Percentiles rank a stretch among this genome's conserved stretches.
These are phyloP conservation scores for Apamea anceps DNA, from an alignment of 2,888 invertebrate genomes.

Conservation along the genomic window DNA sequence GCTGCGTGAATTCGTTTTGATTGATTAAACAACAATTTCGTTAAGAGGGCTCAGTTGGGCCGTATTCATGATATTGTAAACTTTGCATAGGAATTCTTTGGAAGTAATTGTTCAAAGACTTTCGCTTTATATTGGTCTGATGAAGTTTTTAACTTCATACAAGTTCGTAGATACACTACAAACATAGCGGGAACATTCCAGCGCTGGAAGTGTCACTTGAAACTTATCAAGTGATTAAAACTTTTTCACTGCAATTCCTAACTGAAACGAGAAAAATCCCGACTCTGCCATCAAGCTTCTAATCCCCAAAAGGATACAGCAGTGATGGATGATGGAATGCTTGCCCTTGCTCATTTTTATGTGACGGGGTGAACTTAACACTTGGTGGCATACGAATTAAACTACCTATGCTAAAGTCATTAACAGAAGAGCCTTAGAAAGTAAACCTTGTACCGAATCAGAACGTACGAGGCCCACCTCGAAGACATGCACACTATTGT, in stretches of 20 bases:
- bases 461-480: neutral
- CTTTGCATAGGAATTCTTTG: conserved; percentile 30
- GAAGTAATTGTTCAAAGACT: conserved; percentile 27
- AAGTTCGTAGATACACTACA: conserved; percentile 23
- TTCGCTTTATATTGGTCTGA: conserved; percentile 17
- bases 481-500: neutral
- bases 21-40: conserved; percentile 67
- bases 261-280: conserved; percentile 42
- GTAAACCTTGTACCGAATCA: no score
- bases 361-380: conserved; percentile 21
- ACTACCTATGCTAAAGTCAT: neutral
- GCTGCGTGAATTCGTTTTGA: conserved; percentile 59
- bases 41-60: conserved; percentile 38
- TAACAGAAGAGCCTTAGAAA: neutral
- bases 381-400: neutral
- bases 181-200: conserved; percentile 15
- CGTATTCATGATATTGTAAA: conserved; percentile 44
- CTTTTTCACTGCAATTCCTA: conserved; percentile 38
- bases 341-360: conserved; percentile 18
- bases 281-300: conserved; percentile 16
- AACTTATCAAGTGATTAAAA: conserved; percentile 49
- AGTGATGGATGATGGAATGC: conserved; percentile 11
- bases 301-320: conserved; percentile 39
- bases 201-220: conserved; percentile 19
- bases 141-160: conserved; percentile 17